A percentile compares a stretch with the other conserved stretches of the same genome.
phyloP scores from a whole-genome alignment of 1,140 invertebrate species.

The Anoplophora glabripennis region DNA sequence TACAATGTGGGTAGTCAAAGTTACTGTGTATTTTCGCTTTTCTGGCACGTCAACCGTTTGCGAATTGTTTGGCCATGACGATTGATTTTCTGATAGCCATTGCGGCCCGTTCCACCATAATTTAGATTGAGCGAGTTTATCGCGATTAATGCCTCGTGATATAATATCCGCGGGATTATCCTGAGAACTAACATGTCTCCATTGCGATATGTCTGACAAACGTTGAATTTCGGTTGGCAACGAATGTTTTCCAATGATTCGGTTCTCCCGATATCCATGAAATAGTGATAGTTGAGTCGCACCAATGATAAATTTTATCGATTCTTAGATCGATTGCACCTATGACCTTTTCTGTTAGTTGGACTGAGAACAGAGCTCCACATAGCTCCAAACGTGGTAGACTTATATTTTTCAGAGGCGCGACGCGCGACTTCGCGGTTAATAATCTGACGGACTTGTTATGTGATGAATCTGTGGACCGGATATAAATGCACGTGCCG shows the following conservation, averaged over 20 bases:
- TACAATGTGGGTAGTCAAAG: no score
- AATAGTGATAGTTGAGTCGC: constrained; percentile 1
- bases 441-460: neutral
- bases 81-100: no score
- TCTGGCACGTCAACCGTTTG: no score
- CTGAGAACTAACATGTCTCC: no score
- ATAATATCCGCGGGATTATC: no score
- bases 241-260: neutral
- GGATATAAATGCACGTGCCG: constrained; percentile 9
- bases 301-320: neutral
- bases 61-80: no score
- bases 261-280: neutral
- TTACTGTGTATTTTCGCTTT: no score
- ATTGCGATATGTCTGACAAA: no score
- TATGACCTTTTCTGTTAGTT: neutral
- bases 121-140: no score
- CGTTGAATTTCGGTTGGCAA: no score
- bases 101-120: no score
- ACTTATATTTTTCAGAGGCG: neutral
- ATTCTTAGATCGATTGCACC: neutral
- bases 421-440: constrained; percentile 3
- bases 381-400: constrained; percentile 2
- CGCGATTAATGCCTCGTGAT: no score
- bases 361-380: neutral
- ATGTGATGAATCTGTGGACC: neutral